Evolutionary conservation across 2,797 vertebrate species (phyloP), one percentile per base, ranked within the genome.

Genomic region (Tragopan temminckii): DNA sequence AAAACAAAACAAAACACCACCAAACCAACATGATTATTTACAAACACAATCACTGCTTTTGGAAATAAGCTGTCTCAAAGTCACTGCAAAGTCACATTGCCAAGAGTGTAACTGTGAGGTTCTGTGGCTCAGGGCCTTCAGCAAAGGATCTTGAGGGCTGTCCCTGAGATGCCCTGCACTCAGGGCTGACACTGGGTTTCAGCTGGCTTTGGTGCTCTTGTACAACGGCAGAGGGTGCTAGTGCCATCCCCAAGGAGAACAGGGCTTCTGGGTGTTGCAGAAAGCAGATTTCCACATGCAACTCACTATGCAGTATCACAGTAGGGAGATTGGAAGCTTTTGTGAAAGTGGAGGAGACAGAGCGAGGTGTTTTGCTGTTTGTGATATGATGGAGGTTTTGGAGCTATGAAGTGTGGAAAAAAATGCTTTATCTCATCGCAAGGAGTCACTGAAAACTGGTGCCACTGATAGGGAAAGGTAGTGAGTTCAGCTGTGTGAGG

Each of bases 161-260:
- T 66, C 21, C 29, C 45, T 55, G 75, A 36, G 58, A 36, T 46
- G 75, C 35, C 36, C 38, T 9, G n/a, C 9, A 13, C 52, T 5
- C 33, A 7, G 42, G 13, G 9, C 27, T 12, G 68, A 1, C 1
- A 1, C 12, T 12, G 27, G 17, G 12, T 36, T 85, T 36, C 35
- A 29, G 5, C 42, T 74, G 38, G 3, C 42, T 70, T 45, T 29
- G 57, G 31, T 74, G 84, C 77, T 82, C 53, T 35, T 24, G n/a
- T 25, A 59, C 75, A 89, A 68, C 97, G 87, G 89, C 92, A 96
- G 96, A 96, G 96, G 96, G 96, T 81, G 89, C 91, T 89, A 61
- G 66, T 89, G 72, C 82, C 64, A 80, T 92, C 87, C 77, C 81
- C 13, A 43, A 94, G 79, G 62, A 42, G 72, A 1, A 0, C 66